A percentile compares a stretch with the other conserved stretches of the same genome.
Evolutionary conservation across 1,140 invertebrate genomes (phyloP).

Genomic region (Lasioglossum baleicum): DNA sequence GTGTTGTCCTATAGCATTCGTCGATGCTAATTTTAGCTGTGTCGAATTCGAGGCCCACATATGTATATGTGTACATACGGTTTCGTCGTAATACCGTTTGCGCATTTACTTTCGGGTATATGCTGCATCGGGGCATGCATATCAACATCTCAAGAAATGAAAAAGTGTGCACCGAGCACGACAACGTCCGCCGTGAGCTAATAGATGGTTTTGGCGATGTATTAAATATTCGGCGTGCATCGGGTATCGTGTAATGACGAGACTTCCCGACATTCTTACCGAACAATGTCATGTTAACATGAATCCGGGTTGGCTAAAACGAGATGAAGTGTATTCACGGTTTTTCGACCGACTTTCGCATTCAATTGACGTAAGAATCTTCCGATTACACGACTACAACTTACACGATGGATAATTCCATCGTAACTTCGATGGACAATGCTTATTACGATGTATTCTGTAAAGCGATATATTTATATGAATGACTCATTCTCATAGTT

Average conservation of each 20-base stretch:
- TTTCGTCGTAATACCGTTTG: not conserved
- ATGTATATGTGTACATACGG: not conserved
- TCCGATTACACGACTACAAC: not conserved
- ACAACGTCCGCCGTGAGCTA: conserved; percentile 11
- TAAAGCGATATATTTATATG: not conserved
- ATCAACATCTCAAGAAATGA: conserved; percentile 52
- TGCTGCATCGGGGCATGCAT: conserved; percentile 24
- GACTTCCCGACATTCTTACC: conserved; percentile 1
- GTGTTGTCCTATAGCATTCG: conserved; percentile 62
- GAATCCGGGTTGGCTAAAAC: not conserved
- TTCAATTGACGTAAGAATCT: not conserved
- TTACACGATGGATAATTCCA: not conserved
- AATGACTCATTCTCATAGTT: not conserved
- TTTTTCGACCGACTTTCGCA: not conserved
- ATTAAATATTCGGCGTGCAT: conserved; percentile 38
- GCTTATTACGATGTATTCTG: not conserved
- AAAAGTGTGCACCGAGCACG: conserved; percentile 21
- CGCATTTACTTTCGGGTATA: conserved; percentile 19
- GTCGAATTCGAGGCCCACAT: conserved; percentile 55
- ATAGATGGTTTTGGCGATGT: conserved; percentile 33
- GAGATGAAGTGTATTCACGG: not conserved
- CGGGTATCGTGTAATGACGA: conserved; percentile 32
- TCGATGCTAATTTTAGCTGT: conserved; percentile 68
- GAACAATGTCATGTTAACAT: conserved; percentile 28
- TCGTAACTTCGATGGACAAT: no score